Evolutionary conservation across 2,888 invertebrate genomes (phyloP), one percentile per base, ranked within the genome.

Genomic region (Diarsia brunnea): DNA sequence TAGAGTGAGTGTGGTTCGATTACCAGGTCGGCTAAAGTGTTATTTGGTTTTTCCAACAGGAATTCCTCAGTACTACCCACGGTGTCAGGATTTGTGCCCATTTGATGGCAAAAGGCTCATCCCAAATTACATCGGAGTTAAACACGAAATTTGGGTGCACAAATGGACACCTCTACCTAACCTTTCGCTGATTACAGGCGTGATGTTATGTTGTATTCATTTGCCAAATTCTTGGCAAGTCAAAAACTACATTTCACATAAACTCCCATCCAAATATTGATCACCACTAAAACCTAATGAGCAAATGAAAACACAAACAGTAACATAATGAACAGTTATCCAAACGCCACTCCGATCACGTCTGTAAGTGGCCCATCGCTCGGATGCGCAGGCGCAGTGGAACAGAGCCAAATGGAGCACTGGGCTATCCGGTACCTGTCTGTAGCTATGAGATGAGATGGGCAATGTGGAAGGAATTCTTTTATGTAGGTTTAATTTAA

Each of bases 321-420:
- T 78, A 73, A 79, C 21, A 8, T 61, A 68, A 74, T 73, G 47
- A 76, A 85, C 86, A 85, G 87, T 87, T 86, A 86, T 67, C 69
- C 65, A 64, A 79, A 76, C 69, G 66, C 69, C 63, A 80, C 66
- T 75, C 87, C 55, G 75, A 78, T 82, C 87, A 87, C 84, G 86
- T 87, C 71, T 73, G 63, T 73, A 87, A 77, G 85, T 87, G 72
- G 75, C 69, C 64, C 80, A 73, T 61, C 66, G 68, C 45, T 78
- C 78, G 69, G 82, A 73, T 82, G 80, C 80, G 78, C 78, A 4
- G 45, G 43, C 82, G 74, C 83, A 77, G 75, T 81, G 82, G 82
- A 84, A 69, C 82, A 58, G 68, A 60, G 89, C 89, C 89, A 89
- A 89, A 87, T 88, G 70, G 88, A 84, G 79, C 89, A 90, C 81